Evolutionary conservation across 2,113 vertebrate genomes (phyloP), one percentile per base, ranked within the genome.

Genomic region (Blennius ocellaris): DNA sequence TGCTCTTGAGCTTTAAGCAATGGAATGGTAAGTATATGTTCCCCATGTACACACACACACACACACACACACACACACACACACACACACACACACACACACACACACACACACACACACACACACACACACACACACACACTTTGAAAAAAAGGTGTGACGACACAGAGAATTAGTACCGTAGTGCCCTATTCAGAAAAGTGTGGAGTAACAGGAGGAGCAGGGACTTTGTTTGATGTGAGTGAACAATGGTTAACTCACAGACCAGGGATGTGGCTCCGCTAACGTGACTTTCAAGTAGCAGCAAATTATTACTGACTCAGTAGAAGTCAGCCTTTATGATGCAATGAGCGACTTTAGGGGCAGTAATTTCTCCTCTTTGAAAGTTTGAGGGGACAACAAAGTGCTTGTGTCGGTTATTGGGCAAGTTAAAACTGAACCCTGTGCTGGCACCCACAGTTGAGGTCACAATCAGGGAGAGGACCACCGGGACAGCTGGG

Each of bases 401-500:
- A 4, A 9, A 11, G n/a, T 49, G 57, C 56, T 65, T 69, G 43
- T 70, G 21, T 30, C 56, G 39, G 66, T 58, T 39, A n/a, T 78
- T 75, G 50, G 58, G 58, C 49, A 62, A 41, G 63, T 69, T 48
- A 44, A 72, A 73, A 51, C 70, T 63, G 64, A 65, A 73, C 51
- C 52, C 51, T 38, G 54, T 58, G 56, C 58, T 36, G 62, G 80
- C 70, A 79, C 43, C 81, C 75, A 11, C 54, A 64, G 72, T 50
- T 57, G 45, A 81, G 77, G 75, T 86, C 86, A 72, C 58, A 44
- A 69, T 63, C 50, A 43, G 58, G 51, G 52, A 12, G 11, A 12
- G 47, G 90, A 92, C 90, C 90, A 90, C 90, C 89, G 55, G 75
- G 85, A 90, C 90, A 90, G 90, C 89, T 92, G 88, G 63, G 65